A percentile compares a stretch with the other conserved stretches of the same genome.
Conservation (phyloP, 2,797 vertebrate species). For the Poecilia picta region DNA sequence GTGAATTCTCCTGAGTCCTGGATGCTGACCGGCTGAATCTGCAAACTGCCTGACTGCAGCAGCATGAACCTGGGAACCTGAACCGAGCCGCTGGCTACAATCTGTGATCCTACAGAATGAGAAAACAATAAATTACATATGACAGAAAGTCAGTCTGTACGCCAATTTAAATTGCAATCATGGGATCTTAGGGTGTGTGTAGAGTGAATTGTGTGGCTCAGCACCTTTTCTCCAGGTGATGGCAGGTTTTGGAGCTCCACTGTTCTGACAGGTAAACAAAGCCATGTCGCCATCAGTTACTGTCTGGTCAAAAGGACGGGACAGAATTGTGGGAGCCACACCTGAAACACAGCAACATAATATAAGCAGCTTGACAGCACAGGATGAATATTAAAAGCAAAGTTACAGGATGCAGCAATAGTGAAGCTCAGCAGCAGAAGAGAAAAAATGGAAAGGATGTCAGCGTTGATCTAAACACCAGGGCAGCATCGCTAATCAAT, state of each 20-base stretch:
- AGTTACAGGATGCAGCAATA: slow-evolving; percentile 1
- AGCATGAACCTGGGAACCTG: slow-evolving; percentile 88
- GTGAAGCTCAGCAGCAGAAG: slow-evolving; percentile 1
- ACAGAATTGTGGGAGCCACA: slow-evolving; percentile 84
- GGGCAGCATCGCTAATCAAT: slow-evolving; percentile 42
- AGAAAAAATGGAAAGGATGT: slow-evolving; percentile 12
- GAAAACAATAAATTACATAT: slow-evolving; percentile 40
- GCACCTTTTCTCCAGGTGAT: slow-evolving; percentile 93
- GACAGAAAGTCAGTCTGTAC: slow-evolving; percentile 30
- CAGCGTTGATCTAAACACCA: slow-evolving; percentile 36
- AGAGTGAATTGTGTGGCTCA: slow-evolving; percentile 5
- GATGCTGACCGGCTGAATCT: slow-evolving; percentile 85
- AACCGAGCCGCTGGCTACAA: slow-evolving; percentile 91
- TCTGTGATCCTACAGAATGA: slow-evolving; percentile 80
- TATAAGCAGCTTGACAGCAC: slow-evolving; percentile 5
- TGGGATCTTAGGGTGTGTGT: slow-evolving; percentile 29
- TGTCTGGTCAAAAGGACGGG: slow-evolving; percentile 82
- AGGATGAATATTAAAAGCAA: not conserved
- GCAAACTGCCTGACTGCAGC: slow-evolving; percentile 90
- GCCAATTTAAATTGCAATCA: slow-evolving; percentile 31
- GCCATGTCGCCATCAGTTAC: slow-evolving; percentile 88
- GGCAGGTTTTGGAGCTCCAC: slow-evolving; percentile 91
- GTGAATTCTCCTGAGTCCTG: slow-evolving; percentile 91
- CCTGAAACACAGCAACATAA: slow-evolving; percentile 74
- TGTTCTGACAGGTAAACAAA: slow-evolving; percentile 87